A percentile compares a stretch with the other conserved stretches of the same genome.
Evolutionary conservation across 2,797 vertebrate species (phyloP).

Genomic region (Ptychobarbus kaznakovi): DNA sequence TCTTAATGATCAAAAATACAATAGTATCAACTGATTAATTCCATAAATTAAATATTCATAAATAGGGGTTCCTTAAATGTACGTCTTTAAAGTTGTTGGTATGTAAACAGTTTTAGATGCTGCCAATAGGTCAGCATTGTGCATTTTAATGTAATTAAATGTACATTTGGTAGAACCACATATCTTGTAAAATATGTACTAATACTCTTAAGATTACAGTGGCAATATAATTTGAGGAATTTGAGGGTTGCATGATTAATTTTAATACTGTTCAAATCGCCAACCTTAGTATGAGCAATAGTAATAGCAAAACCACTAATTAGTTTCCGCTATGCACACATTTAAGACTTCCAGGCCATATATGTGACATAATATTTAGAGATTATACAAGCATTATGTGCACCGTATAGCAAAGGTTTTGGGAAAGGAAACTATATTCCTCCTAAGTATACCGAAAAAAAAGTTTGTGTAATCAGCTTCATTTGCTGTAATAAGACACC

Average conservation of each 20-base stretch:
- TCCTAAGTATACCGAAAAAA: conserved; percentile 9
- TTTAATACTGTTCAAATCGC: conserved; percentile 7
- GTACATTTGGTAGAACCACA: neutral
- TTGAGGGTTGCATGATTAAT: neutral
- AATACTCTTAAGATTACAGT: neutral
- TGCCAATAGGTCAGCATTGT: neutral
- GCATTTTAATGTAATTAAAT: neutral
- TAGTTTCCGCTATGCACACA: neutral
- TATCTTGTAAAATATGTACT: neutral
- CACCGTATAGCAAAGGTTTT: neutral
- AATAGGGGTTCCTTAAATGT: neutral
- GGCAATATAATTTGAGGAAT: neutral
- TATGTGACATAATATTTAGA: neutral
- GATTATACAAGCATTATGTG: conserved; percentile 14
- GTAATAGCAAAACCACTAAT: conserved; percentile 1
- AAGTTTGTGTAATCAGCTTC: conserved; percentile 32
- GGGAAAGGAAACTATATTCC: neutral
- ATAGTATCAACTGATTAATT: neutral
- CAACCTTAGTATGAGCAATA: neutral
- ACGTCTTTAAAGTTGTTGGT: neutral
- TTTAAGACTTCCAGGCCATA: neutral
- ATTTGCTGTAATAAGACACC: conserved; percentile 42
- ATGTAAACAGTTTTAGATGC: neutral
- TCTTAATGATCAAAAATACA: neutral
- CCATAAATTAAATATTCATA: neutral